These are phyloP conservation scores for Amphilophus citrinellus DNA, from an alignment of 2,113 vertebrate genomes.

Conservation along the genomic window DNA sequence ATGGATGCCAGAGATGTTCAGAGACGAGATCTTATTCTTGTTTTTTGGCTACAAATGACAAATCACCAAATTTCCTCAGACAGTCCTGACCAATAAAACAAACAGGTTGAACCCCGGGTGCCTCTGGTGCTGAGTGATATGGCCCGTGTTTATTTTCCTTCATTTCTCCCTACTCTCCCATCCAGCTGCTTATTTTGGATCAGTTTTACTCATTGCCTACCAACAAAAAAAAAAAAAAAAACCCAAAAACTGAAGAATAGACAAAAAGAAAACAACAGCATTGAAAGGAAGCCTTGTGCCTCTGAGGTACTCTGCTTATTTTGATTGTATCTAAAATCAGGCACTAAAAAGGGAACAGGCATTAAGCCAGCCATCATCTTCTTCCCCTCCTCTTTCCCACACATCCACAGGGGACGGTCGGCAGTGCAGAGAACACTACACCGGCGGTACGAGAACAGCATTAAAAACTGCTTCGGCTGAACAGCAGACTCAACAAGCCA, in stretches of 20 bases:
- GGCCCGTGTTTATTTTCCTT: background rate
- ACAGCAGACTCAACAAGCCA: slow-evolving; percentile 59
- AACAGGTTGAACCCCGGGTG: slow-evolving; percentile 40
- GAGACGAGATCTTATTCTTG: slow-evolving; percentile 42
- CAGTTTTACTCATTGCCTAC: background rate
- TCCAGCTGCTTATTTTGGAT: background rate
- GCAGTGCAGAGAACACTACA: slow-evolving; percentile 40
- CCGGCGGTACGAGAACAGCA: slow-evolving; percentile 53
- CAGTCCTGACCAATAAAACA: slow-evolving; percentile 36
- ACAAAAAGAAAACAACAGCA: slow-evolving; percentile 1
- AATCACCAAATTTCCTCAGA: background rate
- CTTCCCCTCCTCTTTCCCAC: slow-evolving; percentile 34
- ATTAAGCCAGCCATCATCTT: slow-evolving; percentile 24
- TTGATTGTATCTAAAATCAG: slow-evolving; percentile 53
- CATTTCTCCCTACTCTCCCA: background rate
- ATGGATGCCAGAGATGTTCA: background rate
- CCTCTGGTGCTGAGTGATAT: background rate
- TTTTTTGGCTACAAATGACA: slow-evolving; percentile 1
- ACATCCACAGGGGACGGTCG: slow-evolving; percentile 51
- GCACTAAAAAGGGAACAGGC: slow-evolving; percentile 27
- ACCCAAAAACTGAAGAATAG: slow-evolving; percentile 3
- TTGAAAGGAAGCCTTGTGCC: slow-evolving; percentile 1
- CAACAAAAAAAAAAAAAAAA: background rate
- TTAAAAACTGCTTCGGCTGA: slow-evolving; percentile 51
- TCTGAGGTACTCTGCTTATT: slow-evolving; percentile 48